Evolutionary conservation across 2,888 invertebrate species (phyloP).

Genomic region (Trissonchulus sp.): DNA sequence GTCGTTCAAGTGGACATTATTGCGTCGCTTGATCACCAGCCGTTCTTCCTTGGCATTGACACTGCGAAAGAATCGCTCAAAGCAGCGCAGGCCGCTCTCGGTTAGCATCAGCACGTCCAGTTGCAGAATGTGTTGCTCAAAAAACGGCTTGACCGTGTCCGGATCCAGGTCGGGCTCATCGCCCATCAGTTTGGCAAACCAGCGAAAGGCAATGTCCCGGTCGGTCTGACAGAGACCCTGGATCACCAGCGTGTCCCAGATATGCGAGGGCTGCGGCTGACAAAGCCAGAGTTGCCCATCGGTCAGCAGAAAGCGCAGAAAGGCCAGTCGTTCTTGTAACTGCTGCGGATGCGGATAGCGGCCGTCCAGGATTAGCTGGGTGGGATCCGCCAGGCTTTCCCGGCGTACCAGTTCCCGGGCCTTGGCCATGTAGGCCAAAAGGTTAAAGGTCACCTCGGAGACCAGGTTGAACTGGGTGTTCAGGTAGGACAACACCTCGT

Average conservation of each 20-base stretch:
- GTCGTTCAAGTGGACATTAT: conserved; percentile 66
- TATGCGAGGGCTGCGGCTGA: conserved; percentile 81
- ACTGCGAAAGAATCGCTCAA: conserved; percentile 70
- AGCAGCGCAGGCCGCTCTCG: conserved; percentile 76
- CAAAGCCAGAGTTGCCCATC: conserved; percentile 95
- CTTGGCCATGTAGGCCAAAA: conserved; percentile 56
- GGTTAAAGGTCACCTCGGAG: conserved; percentile 83
- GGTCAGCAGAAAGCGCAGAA: conserved; percentile 54
- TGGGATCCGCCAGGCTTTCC: not conserved
- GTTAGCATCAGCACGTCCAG: conserved; percentile 82
- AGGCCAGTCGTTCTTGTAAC: conserved; percentile 70
- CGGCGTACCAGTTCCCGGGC: not conserved
- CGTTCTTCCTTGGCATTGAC: conserved; percentile 83
- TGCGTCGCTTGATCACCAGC: conserved; percentile 37
- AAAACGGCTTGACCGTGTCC: conserved; percentile 88
- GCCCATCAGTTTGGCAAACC: conserved; percentile 51
- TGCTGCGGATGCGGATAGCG: conserved; percentile 84
- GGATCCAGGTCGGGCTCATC: conserved; percentile 95
- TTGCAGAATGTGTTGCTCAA: conserved; percentile 84
- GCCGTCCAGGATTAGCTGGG: conserved; percentile 61
- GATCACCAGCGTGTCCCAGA: conserved; percentile 92
- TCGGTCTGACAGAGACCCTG: conserved; percentile 83
- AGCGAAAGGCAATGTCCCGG: conserved; percentile 79
- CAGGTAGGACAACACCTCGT: conserved; percentile 77
- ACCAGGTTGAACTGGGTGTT: conserved; percentile 87